A percentile compares a stretch with the other conserved stretches of the same genome.
Conservation (phyloP, 2,888 invertebrate genomes). For the Mythimna vitellina region DNA sequence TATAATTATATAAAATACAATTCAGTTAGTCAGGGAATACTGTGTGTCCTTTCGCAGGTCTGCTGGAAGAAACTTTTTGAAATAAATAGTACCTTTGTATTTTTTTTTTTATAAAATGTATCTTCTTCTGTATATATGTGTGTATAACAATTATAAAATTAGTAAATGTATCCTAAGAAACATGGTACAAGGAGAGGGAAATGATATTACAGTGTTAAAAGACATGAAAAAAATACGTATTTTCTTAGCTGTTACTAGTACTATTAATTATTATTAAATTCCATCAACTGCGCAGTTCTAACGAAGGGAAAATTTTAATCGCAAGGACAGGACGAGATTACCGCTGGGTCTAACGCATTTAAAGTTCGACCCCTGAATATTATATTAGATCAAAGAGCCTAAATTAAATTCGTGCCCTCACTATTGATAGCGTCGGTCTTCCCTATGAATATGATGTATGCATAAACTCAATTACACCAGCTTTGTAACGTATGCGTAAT, state of each 20-base stretch:
- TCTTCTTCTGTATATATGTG: too few species aligned
- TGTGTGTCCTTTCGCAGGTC: too few species aligned
- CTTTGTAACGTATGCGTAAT: constrained; percentile 46
- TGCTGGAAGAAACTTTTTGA: too few species aligned
- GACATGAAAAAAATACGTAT: neutral
- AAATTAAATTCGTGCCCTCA: constrained; percentile 78
- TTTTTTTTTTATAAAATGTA: too few species aligned
- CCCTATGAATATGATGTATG: constrained; percentile 76
- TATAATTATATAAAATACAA: neutral
- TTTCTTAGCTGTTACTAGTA: neutral
- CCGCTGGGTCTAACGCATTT: constrained; percentile 72
- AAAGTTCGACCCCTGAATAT: constrained; percentile 77
- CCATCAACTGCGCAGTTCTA: constrained; percentile 65
- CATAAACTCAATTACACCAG: constrained; percentile 72
- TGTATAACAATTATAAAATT: too few species aligned
- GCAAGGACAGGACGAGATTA: constrained; percentile 70
- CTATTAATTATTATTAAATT: constrained; percentile 48
- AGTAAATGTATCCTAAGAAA: too few species aligned
- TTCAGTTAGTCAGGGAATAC: too few species aligned
- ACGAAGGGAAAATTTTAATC: constrained; percentile 76
- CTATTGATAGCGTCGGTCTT: constrained; percentile 73
- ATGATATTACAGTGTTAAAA: neutral
- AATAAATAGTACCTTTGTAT: too few species aligned
- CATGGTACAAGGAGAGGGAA: too few species aligned
- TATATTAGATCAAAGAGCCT: constrained; percentile 79